Base-by-base conservation (phyloP, 2,797 vertebrate genomes). In the Nasua narica region DNA sequence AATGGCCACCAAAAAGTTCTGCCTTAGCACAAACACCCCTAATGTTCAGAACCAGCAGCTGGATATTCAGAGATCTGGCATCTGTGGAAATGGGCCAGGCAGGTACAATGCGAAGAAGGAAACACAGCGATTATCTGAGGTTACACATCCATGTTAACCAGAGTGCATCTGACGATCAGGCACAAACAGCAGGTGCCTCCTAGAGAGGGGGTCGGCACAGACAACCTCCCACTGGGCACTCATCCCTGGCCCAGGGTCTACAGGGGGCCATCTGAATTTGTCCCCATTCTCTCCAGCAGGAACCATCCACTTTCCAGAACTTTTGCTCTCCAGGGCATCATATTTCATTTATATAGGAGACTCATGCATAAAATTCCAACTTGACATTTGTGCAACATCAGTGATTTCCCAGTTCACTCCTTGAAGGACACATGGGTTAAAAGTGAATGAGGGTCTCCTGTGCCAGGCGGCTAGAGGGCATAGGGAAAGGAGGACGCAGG, bases 151-250 rank as follows among this genome's bases (percentile, higher is more conserved):
- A 12, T 12, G 4, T 25, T 50, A 10, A 32, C 35, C 25, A 84
- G 32, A 23, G 18, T 0, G 0, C 12, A 2, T 25, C 16, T 65
- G 15, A 62, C 32, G n/a, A 46, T 16, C 6, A 0, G 21, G 43
- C 21, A 6, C 37, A 11, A 67, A 77, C 19, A 58, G 14, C 3
- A 29, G 72, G 65, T 11, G 1, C 35, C 81, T 46, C 50, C 40
- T 2, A 48, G 32, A 25, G 5, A 40, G 23, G 23, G 13, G 8
- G 32, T 16, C 48, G 5, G 15, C 2, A 0, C 43, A 16, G 23
- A 54, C 12, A 16, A 1, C 12, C 5, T 0, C 12, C 9, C 0
- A 0, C 3, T 4, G 52, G 78, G 14, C 3, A 3, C 56, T 72
- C 18, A 37, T 4, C 25, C 46, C 1, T 46, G 14, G 58, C 15